Evolutionary conservation across 2,888 invertebrate genomes (phyloP), one percentile per base, ranked within the genome.

Genomic region (Dasysyrphus albostriatus): DNA sequence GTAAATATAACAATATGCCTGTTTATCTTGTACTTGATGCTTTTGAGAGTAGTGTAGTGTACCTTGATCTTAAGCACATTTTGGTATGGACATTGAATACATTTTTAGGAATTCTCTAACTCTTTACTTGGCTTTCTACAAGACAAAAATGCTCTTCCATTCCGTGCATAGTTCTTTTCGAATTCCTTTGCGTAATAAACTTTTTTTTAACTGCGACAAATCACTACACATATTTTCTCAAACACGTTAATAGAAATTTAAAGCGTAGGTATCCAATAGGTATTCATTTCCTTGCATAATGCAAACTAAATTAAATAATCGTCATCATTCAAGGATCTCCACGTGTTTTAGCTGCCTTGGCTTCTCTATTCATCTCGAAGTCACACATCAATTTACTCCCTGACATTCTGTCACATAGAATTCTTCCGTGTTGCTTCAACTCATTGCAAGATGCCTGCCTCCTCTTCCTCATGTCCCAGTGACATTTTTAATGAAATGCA

Each of bases 401-500:
- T 76, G 84, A 77, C 84, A 81, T 73, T 81, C 67, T 72, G 67
- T 84, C 65, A 58, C 32, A 34, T 29, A 69, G 32, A 84, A 67
- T 44, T 51, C 75, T 80, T 84, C 83, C 79, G 70, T 61, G 75
- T 75, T 67, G 56, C 65, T 12, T 67, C 37, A 51, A n/a, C 37
- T 67, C 37, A 58, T 59, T 37, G 49, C 4, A 44, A 34, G 44
- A 65, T n/a, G 42, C 54, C 51, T 65, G 51, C 58, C 29, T 44
- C 49, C 37, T 24, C 72, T 61, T 7, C 75, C 5, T 7, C 5
- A 32, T 34, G 78, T 72, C 32, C 32, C 32, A 56, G 65, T 87
- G 88, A 88, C 80, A 80, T 77, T 88, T 88, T 88, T 83, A 88
- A 88, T 88, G 88, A 88, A 83, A 88, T 88, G 83, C 88, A 88